phyloP scores from a whole-genome alignment of 2,888 invertebrate species.

The Mythimna pallens region DNA sequence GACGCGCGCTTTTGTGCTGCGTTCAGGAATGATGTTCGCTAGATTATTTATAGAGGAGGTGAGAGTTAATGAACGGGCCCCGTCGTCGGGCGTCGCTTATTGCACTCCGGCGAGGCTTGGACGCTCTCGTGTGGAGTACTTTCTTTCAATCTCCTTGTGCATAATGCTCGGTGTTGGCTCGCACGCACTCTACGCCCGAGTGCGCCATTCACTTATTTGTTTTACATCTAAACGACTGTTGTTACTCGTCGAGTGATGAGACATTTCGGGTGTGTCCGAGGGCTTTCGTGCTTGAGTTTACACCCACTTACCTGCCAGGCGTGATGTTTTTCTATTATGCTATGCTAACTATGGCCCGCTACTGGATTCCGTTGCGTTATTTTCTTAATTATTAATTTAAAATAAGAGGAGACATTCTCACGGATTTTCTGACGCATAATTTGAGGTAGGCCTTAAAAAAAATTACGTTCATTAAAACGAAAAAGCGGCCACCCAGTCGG shows the following conservation, averaged over 20 bases:
- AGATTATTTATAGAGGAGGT: conserved; percentile 82
- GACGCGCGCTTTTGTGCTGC: conserved; percentile 74
- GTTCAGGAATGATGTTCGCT: conserved; percentile 72
- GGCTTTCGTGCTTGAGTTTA: conserved; percentile 79
- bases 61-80: conserved; percentile 87
- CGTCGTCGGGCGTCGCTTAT: conserved; percentile 87
- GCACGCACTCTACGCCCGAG: conserved; percentile 84
- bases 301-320: conserved; percentile 80
- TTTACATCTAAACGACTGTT: conserved; percentile 85
- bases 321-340: conserved; percentile 75
- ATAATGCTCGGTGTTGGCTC: conserved; percentile 86
- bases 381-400: conserved; percentile 25
- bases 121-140: conserved; percentile 87
- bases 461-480: conserved; percentile 69
- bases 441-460: conserved; percentile 31
- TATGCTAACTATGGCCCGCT: conserved; percentile 61
- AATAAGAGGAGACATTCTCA: conserved; percentile 23
- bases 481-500: conserved; percentile 84
- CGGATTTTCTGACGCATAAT: conserved; percentile 7
- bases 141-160: conserved; percentile 89
- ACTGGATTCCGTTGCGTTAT: conserved; percentile 52
- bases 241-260: conserved; percentile 77
- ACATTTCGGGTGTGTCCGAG: conserved; percentile 84
- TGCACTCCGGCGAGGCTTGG: conserved; percentile 86
- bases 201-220: conserved; percentile 87